Base-by-base conservation (phyloP, 2,888 invertebrate species). In the Diplolepis rosae region DNA sequence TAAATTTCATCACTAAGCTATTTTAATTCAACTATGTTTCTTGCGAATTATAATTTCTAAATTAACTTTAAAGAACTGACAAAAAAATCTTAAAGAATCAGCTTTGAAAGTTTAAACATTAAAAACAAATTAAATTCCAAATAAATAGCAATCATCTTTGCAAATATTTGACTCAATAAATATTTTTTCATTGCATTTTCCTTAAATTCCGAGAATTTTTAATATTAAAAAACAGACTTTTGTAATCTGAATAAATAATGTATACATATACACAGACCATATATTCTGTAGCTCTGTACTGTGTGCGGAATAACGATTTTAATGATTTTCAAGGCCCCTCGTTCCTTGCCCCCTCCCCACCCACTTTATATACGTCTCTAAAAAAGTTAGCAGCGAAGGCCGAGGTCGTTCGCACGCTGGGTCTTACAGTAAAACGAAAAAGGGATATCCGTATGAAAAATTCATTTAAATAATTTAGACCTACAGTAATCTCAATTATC, bases 361-460 rank as follows among this genome's bases (percentile, higher is more conserved):
- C 35, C 2, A 22, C 35, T 22, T 35, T 24, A 32, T 56, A 39
- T 35, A 56, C 32, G 56, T 56, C 56, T 22, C n/a, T 56, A 56
- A 56, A 56, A 56, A 56, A 56, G 56, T 56, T 35, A 56, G 35
- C 56, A 35, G 56, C 18, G 56, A 56, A 56, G 56, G 56, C 56
- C 56, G 56, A 56, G 56, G 56, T 35, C 56, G 35, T 18, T 56
- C 13, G 56, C 56, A 56, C 56, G 15, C 56, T 13, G 35, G n/a
- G 5, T 56, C 56, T 56, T 56, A 39, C 13, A 56, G 35, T 39
- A 22, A 56, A 56, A 24, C 35, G n/a, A 39, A 56, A 56, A 35
- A 56, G 56, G 56, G n/a, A 56, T 56, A 39, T 35, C 56, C 35
- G 22, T 35, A 56, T 56, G 56, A 56, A 56, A 56, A 35, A 56